Base-by-base conservation (phyloP, 2,888 invertebrate species). In the Lottia scabra region DNA sequence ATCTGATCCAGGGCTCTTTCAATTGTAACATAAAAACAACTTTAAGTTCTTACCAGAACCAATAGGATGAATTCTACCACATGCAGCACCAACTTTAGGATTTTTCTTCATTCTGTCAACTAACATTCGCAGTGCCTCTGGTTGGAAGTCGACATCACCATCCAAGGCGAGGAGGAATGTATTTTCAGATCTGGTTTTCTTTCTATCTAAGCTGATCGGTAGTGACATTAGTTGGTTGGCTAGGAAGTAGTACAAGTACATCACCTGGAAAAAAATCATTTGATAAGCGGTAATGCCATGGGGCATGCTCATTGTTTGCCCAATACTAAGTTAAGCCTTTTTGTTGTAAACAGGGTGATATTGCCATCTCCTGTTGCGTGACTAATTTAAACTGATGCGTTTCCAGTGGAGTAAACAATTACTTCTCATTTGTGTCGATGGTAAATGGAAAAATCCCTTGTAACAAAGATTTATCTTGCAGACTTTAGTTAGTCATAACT, bases 171-270 rank as follows among this genome's bases (percentile, higher is more conserved):
- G 91, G 68, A 99, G 91, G 89, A 94, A 99, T 0, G 99, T 99
- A 88, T 98, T 99, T 96, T 97, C 81, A 5, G 98, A 98, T 89
- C 97, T 96, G 0, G 94, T 93, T 89, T 96, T 96, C 90, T 98
- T 97, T 65, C 97, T 93, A 85, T 95, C 95, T 13, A 74, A 70
- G 19, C 66, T 70, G 56, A 76, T 72, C 5, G 64, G 43, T 26
- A 65, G 64, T 0, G 72, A 96, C 96, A 98, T 97, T 1, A 99
- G 92, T 79, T 96, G 93, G 89, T 98, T 96, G 16, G 98, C 99
- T 77, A 99, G 92, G 70, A 99, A 92, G 88, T 99, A 99, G 93
- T 99, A 99, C 97, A 99, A 97, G 93, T 99, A 99, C 99, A 99
- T 99, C 56, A 99, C 98, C 94, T 95, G 71, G n/a, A 62, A 70